Percentiles rank a stretch among this genome's conserved stretches.
These are phyloP conservation scores for Xanthia icteritia DNA, from an alignment of 2,888 invertebrate genomes.

Conservation along the genomic window DNA sequence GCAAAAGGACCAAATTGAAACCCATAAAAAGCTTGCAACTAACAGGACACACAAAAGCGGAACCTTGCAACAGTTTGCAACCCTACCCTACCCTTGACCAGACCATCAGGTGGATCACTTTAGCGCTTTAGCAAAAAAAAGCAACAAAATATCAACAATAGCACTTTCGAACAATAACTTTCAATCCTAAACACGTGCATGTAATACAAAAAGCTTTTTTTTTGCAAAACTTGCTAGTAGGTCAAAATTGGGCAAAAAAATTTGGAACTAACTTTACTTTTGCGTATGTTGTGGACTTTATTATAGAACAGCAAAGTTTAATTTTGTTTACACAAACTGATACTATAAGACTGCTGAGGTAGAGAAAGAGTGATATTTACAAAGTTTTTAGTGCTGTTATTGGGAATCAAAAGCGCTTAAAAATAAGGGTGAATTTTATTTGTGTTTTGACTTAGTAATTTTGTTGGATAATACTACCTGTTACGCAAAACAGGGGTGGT, in stretches of 20 bases:
- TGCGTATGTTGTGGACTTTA: constrained; percentile 39
- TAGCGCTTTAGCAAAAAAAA: constrained; percentile 53
- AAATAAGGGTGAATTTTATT: constrained; percentile 53
- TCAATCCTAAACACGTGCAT: constrained; percentile 74
- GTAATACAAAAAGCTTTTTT: constrained; percentile 71
- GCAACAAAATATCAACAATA: constrained; percentile 64
- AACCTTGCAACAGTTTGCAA: constrained; percentile 32
- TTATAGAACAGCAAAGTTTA: background rate
- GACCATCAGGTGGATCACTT: constrained; percentile 57
- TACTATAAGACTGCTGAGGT: constrained; percentile 19
- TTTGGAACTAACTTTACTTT: constrained; percentile 38
- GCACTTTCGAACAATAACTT: constrained; percentile 66
- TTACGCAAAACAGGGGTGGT: constrained; percentile 75
- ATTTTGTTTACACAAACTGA: constrained; percentile 22
- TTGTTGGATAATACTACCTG: constrained; percentile 72
- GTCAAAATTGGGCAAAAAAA: constrained; percentile 70
- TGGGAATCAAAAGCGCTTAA: background rate
- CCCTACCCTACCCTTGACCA: constrained; percentile 61
- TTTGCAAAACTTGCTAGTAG: constrained; percentile 68
- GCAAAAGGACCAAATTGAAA: background rate
- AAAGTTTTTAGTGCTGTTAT: constrained; percentile 25
- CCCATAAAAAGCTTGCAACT: background rate
- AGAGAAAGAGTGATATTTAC: constrained; percentile 34
- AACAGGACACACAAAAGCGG: background rate
- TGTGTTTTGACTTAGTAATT: background rate